Base-by-base conservation (phyloP, 2,797 vertebrate genomes). In the Morus bassanus region DNA sequence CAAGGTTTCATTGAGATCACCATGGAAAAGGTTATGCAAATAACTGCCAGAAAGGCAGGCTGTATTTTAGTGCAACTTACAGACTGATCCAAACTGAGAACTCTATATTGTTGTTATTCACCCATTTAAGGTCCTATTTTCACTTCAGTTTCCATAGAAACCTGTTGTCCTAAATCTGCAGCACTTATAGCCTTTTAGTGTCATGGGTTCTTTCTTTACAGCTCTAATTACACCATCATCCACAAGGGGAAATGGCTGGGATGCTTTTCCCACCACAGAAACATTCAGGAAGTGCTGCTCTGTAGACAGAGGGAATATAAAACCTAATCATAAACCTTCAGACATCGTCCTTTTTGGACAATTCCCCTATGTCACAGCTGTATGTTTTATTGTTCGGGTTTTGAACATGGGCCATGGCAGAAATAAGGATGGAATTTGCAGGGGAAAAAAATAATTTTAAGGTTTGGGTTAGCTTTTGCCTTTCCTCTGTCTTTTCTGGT, bases 221-320 rank as follows among this genome's bases (percentile, higher is more conserved):
- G 96, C 97, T 96, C 96, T 97, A 97, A 97, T 97, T 97, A 97
- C 93, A 96, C 95, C 95, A 88, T 94, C 96, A 94, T 95, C 96
- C 93, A 96, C 83, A 90, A 93, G 95, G 96, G 96, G 97, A 97
- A 97, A 97, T 95, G 97, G 95, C 95, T 97, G 94, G 83, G 96
- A 97, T 97, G 95, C 93, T 97, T 96, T 97, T 96, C 95, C 95
- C 95, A 97, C 96, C 96, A 94, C 97, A 95, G 91, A 97, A 97
- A 96, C 91, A 93, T 96, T 89, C 95, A 96, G 95, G 92, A 97
- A 97, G 95, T 96, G 85, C 91, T 94, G 83, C 60, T 91, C 95
- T 96, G 74, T 93, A 94, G 97, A 94, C 82, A 96, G 93, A 90
- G 46, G 85, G 96, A 95, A 95, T 91, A 97, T 90, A 96, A 97